These are phyloP conservation scores for Oxyscelio sp. DNA, from an alignment of 2,888 invertebrate genomes.

Conservation along the genomic window DNA sequence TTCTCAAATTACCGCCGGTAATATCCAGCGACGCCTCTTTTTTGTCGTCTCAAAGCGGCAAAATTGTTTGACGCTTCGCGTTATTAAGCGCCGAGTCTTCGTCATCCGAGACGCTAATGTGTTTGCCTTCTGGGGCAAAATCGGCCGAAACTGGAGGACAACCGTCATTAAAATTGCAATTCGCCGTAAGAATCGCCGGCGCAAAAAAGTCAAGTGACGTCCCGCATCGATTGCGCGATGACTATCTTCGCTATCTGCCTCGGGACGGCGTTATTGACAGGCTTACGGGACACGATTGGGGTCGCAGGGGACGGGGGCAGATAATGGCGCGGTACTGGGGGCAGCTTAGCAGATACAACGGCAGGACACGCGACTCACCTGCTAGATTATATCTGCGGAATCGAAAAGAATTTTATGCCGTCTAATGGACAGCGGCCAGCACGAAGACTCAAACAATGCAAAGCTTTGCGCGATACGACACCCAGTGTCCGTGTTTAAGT, in stretches of 20 bases:
- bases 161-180: no score
- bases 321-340: slow-evolving; percentile 80
- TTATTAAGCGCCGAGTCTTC: slow-evolving; percentile 38
- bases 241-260: slow-evolving; percentile 57
- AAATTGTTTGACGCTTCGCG: slow-evolving; percentile 50
- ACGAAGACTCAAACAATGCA: slow-evolving; percentile 64
- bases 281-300: slow-evolving; percentile 83
- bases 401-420: slow-evolving; percentile 88
- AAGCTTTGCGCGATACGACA: slow-evolving; percentile 56
- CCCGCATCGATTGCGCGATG: slow-evolving; percentile 41
- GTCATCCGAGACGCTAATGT: slow-evolving; percentile 44
- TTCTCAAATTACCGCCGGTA: slow-evolving; percentile 76
- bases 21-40: slow-evolving; percentile 73
- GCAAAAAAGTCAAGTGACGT: slow-evolving; percentile 30
- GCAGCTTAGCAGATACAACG: slow-evolving; percentile 86
- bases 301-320: slow-evolving; percentile 80
- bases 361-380: slow-evolving; percentile 87
- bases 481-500: slow-evolving; percentile 44
- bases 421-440: slow-evolving; percentile 85
- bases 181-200: background rate
- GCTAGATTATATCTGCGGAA: slow-evolving; percentile 85
- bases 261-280: slow-evolving; percentile 79
- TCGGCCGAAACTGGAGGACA: background rate
- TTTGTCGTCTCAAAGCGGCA: slow-evolving; percentile 52
- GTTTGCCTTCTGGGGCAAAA: slow-evolving; percentile 1